A percentile compares a stretch with the other conserved stretches of the same genome.
Evolutionary conservation across 1,140 invertebrate genomes (phyloP).

Genomic region (Macrosteles quadrilineatus): DNA sequence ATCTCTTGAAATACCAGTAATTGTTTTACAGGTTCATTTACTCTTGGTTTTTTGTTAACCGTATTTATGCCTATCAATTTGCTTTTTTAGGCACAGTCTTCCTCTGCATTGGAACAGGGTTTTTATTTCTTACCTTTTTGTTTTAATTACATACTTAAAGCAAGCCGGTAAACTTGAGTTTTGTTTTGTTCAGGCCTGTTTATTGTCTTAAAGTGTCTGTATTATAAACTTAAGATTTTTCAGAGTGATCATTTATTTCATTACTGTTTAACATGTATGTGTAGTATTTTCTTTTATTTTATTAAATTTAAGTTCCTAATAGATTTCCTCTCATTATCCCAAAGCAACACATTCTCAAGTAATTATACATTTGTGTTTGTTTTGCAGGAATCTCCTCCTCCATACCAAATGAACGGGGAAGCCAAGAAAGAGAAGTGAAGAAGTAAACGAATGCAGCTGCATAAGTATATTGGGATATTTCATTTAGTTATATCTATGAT

Average conservation of each 20-base stretch:
- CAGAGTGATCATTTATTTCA: too few relatives aligned
- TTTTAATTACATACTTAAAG: too few relatives aligned
- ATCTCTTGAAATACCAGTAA: too few relatives aligned
- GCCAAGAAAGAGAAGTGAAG: not conserved
- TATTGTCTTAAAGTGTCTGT: not conserved
- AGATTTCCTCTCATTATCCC: not conserved
- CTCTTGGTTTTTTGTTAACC: too few relatives aligned
- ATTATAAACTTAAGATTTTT: not conserved
- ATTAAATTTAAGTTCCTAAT: not conserved
- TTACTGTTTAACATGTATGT: not conserved
- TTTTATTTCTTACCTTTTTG: too few relatives aligned
- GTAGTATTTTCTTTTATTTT: not conserved
- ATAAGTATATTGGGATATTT: not conserved
- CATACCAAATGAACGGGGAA: conserved; percentile 5
- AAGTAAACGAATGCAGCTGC: not conserved
- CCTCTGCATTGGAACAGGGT: too few relatives aligned
- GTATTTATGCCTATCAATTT: too few relatives aligned
- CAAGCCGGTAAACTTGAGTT: too few relatives aligned
- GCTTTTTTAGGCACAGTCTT: too few relatives aligned
- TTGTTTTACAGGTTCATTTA: too few relatives aligned
- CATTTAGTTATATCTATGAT: not conserved
- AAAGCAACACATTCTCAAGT: not conserved
- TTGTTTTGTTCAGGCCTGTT: too few relatives aligned
- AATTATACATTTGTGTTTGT: not conserved
- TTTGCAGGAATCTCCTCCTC: conserved; percentile 6